Conservation (phyloP, 2,888 invertebrate species). For the Physocephala rufipes region DNA sequence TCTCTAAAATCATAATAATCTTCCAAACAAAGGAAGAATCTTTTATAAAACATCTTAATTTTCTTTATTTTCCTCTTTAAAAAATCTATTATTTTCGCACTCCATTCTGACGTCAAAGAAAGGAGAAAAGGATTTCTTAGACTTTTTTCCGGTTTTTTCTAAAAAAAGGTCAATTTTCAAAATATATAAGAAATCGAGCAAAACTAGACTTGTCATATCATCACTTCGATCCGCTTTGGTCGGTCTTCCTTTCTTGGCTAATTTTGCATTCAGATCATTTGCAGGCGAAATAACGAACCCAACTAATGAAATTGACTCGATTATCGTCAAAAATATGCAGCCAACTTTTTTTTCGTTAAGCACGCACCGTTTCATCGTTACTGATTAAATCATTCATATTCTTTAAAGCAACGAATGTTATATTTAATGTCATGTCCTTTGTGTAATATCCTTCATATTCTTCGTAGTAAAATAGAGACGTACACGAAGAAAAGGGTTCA, state of each 20-base stretch:
- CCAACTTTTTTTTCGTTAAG: too few species aligned
- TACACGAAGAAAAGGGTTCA: too few species aligned
- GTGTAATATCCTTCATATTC: too few species aligned
- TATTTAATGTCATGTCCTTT: too few species aligned
- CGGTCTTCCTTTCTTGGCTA: background rate
- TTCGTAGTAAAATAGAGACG: too few species aligned
- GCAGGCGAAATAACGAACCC: background rate
- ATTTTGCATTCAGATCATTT: background rate
- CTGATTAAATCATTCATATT: too few species aligned
- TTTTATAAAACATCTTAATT: background rate
- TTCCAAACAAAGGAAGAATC: too few species aligned
- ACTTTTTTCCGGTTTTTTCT: background rate
- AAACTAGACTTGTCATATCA: background rate
- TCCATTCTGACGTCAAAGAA: background rate
- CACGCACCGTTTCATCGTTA: too few species aligned
- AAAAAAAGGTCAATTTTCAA: slow-evolving; percentile 7
- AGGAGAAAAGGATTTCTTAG: background rate
- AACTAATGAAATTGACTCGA: background rate
- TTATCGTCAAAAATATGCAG: too few species aligned
- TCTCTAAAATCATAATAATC: too few species aligned
- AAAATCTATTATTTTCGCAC: background rate
- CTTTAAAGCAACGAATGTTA: too few species aligned
- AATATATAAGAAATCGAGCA: background rate
- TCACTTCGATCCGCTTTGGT: background rate
- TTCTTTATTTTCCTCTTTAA: background rate